Percentiles rank a stretch among this genome's conserved stretches.
Conservation (phyloP, 2,113 vertebrate genomes). For the Pelecanus crispus region DNA sequence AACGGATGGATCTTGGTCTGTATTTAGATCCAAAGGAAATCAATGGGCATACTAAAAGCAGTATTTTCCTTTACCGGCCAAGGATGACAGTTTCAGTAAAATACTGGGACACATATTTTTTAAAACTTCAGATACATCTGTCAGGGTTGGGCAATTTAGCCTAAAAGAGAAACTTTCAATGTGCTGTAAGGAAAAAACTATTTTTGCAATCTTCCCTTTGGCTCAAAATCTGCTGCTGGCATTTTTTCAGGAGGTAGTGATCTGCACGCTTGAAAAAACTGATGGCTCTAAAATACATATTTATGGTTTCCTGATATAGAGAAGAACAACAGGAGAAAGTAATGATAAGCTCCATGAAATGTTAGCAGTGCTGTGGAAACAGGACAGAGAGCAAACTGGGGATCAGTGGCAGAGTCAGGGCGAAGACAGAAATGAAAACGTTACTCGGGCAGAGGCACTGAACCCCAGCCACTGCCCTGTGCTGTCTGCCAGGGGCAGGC, state of each 20-base stretch:
- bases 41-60: neutral
- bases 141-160: constrained; percentile 23
- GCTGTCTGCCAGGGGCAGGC: neutral
- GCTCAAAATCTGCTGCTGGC: constrained; percentile 54
- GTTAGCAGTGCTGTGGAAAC: neutral
- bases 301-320: constrained; percentile 38
- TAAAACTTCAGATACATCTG: constrained; percentile 52
- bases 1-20: accelerated
- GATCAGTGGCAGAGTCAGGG: accelerated
- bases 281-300: constrained; percentile 31
- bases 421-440: neutral
- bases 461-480: neutral
- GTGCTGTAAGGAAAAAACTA: constrained; percentile 61
- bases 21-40: neutral
- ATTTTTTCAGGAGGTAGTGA: constrained; percentile 18
- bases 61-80: neutral
- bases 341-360: neutral
- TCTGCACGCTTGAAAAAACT: neutral
- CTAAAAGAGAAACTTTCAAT: constrained; percentile 41
- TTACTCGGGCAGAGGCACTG: neutral
- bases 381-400: neutral
- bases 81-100: neutral
- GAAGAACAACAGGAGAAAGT: constrained; percentile 36
- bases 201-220: constrained; percentile 56
- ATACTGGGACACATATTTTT: constrained; percentile 18